Evolutionary conservation across 2,888 invertebrate species (phyloP).

Genomic region (Pollenia amentaria): DNA sequence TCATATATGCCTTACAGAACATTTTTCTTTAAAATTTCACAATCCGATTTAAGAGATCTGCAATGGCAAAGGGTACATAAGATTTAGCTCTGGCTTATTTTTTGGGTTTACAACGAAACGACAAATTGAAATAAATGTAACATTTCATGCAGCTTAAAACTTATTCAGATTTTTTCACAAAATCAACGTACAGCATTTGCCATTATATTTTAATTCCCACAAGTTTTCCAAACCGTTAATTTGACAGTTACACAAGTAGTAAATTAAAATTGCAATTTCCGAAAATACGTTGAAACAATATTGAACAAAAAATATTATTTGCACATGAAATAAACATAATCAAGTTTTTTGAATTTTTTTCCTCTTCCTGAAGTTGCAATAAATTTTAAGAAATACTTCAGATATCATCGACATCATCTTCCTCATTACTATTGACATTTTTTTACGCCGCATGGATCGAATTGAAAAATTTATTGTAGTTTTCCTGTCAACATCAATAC

Average conservation of each 20-base stretch:
- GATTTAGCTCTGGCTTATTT: no score
- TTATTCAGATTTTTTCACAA: no score
- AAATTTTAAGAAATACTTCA: conserved; percentile 5
- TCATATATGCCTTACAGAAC: no score
- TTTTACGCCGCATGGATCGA: conserved; percentile 44
- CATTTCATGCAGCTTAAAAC: no score
- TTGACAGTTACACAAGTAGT: conserved; percentile 18
- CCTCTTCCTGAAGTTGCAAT: background rate
- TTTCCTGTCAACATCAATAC: conserved; percentile 64
- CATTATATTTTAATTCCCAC: no score
- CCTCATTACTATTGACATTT: conserved; percentile 50
- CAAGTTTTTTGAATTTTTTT: no score
- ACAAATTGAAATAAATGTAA: no score
- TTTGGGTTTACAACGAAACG: no score
- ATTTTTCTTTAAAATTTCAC: no score
- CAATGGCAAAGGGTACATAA: no score
- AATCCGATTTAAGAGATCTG: no score
- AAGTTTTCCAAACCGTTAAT: background rate
- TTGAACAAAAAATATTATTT: background rate
- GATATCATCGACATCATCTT: conserved; percentile 21
- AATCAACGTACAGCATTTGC: no score
- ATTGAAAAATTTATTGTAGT: conserved; percentile 64
- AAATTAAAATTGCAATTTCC: conserved; percentile 55
- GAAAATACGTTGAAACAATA: conserved; percentile 19
- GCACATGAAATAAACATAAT: background rate